Evolutionary conservation across 2,113 vertebrate species (phyloP).

Genomic region (Gopherus flavomarginatus): DNA sequence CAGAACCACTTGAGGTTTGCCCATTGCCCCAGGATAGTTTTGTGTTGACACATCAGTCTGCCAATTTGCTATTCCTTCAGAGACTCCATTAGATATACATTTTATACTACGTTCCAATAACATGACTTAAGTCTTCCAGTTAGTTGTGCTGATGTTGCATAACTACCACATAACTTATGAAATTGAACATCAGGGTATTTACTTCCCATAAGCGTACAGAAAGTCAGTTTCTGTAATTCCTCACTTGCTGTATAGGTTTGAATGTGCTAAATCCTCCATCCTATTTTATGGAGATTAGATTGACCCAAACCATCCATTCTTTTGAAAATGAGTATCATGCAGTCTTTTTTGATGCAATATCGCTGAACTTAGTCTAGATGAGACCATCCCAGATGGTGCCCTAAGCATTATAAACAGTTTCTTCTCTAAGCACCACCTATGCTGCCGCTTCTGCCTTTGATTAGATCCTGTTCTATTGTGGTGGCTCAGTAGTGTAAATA

Average conservation of each 20-base stretch:
- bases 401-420: not conserved
- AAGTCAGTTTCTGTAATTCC: not conserved
- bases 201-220: not conserved
- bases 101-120: rapidly evolving
- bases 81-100: rapidly evolving
- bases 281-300: rapidly evolving
- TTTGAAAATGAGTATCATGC: not conserved
- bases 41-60: rapidly evolving
- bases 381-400: not conserved
- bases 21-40: rapidly evolving
- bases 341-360: not conserved
- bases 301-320: not conserved
- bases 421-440: rapidly evolving
- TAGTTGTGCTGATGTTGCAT: not conserved
- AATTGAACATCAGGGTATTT: not conserved
- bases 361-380: not conserved
- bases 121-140: not conserved
- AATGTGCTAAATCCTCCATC: rapidly evolving
- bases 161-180: rapidly evolving
- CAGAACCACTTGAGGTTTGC: not conserved
- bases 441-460: rapidly evolving
- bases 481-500: not conserved
- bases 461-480: not conserved
- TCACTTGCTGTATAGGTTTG: not conserved
- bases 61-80: rapidly evolving